phyloP scores from a whole-genome alignment of 2,888 invertebrate species.

The Cancer borealis region DNA sequence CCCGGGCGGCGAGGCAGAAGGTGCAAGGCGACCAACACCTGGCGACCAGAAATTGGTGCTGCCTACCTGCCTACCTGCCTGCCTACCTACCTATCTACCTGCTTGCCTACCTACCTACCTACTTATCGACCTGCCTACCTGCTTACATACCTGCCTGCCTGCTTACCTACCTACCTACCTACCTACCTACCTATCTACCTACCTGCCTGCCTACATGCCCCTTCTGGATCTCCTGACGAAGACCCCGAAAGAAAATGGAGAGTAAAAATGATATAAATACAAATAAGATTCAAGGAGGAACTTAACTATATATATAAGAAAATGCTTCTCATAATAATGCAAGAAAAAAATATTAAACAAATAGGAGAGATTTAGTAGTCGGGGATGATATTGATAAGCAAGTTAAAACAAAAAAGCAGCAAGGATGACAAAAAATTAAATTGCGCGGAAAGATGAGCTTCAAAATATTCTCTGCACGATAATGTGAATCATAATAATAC shows the following conservation, averaged over 20 bases:
- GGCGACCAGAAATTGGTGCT: background rate
- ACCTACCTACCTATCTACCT: too few relatives aligned
- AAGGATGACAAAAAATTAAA: background rate
- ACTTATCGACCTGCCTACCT: too few relatives aligned
- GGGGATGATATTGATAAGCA: too few relatives aligned
- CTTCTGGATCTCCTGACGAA: background rate
- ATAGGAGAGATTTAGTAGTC: background rate
- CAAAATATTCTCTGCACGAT: background rate
- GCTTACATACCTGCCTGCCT: too few relatives aligned
- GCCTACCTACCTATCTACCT: too few relatives aligned
- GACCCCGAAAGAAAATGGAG: background rate
- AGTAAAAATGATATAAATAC: background rate
- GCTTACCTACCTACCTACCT: too few relatives aligned
- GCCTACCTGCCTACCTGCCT: background rate
- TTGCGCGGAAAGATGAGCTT: too few relatives aligned
- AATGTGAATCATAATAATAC: constrained; percentile 5
- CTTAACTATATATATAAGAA: background rate
- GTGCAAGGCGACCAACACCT: background rate
- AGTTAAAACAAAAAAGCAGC: background rate
- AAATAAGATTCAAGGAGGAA: background rate
- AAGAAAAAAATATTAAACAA: too few relatives aligned
- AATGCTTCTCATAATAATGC: too few relatives aligned
- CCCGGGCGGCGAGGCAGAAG: background rate
- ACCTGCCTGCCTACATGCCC: too few relatives aligned
- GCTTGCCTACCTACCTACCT: too few relatives aligned